These are phyloP conservation scores for Rissa tridactyla DNA, from an alignment of 2,113 vertebrate genomes.

Conservation along the genomic window DNA sequence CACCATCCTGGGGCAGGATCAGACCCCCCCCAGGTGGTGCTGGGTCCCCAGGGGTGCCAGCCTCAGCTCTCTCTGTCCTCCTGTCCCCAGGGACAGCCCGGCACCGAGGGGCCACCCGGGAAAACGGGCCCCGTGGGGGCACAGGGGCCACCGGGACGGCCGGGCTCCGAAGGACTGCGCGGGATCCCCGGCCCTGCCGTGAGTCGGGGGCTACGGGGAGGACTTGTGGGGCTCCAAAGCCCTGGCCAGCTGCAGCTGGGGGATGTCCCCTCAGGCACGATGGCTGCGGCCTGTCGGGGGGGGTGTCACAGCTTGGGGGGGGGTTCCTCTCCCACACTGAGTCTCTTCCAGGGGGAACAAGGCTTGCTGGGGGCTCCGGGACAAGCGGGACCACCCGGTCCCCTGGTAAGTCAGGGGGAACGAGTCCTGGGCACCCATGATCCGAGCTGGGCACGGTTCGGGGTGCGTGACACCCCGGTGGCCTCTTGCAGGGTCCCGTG, in stretches of 20 bases:
- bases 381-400: conserved; percentile 86
- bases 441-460: not conserved
- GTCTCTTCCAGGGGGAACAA: conserved; percentile 84
- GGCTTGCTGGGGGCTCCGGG: conserved; percentile 87
- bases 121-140: conserved; percentile 83
- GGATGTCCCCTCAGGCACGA: fast-evolving
- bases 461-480: not conserved
- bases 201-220: conserved; percentile 22
- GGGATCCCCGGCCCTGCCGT: conserved; percentile 90
- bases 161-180: conserved; percentile 83
- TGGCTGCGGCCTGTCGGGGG: not conserved
- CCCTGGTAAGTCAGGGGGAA: conserved; percentile 76
- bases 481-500: conserved; percentile 80
- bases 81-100: conserved; percentile 76
- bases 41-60: no score
- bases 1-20: not conserved
- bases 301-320: not conserved
- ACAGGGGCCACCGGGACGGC: conserved; percentile 82
- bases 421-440: conserved; percentile 73
- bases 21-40: no score
- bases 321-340: not conserved
- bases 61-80: not conserved
- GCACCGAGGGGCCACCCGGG: conserved; percentile 78
- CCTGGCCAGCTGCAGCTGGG: no score
- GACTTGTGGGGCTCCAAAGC: fast-evolving